phyloP scores from a whole-genome alignment of 2,113 vertebrate genomes.

The Hipposideros armiger region DNA sequence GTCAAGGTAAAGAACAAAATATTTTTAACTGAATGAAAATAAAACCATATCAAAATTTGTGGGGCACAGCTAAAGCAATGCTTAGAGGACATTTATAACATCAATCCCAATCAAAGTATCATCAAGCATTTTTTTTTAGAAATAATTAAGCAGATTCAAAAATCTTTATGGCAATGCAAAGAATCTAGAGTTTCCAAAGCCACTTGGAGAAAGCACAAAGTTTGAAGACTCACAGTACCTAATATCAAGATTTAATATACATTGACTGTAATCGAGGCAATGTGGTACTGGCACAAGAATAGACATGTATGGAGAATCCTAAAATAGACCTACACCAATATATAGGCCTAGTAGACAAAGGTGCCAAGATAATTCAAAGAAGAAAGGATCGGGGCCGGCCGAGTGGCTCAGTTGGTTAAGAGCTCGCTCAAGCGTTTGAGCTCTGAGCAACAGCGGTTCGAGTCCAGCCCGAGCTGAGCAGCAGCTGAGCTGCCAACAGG shows the following conservation, averaged over 20 bases:
- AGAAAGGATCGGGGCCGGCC: not conserved
- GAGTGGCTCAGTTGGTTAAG: too few relatives aligned
- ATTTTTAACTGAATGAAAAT: not conserved
- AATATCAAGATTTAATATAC: not conserved
- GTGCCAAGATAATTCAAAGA: not conserved
- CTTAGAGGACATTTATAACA: not conserved
- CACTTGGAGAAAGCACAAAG: not conserved
- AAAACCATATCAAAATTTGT: too few relatives aligned
- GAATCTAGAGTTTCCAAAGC: not conserved
- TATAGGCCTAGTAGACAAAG: not conserved
- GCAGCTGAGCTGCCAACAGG: too few relatives aligned
- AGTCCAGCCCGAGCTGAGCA: too few relatives aligned
- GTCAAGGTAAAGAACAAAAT: not conserved
- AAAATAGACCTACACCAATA: not conserved
- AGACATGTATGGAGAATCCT: not conserved
- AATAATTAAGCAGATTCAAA: not conserved
- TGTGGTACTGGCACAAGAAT: not conserved
- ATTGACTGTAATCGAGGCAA: not conserved
- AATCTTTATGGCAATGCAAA: not conserved
- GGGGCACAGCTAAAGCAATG: not conserved
- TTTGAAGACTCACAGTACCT: not conserved
- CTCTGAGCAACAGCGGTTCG: too few relatives aligned
- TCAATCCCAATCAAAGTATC: not conserved
- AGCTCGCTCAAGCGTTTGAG: too few relatives aligned
- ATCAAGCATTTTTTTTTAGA: not conserved